A percentile compares a stretch with the other conserved stretches of the same genome.
These are phyloP conservation scores for Panulirus ornatus DNA, from an alignment of 1,140 invertebrate genomes.

Conservation along the genomic window DNA sequence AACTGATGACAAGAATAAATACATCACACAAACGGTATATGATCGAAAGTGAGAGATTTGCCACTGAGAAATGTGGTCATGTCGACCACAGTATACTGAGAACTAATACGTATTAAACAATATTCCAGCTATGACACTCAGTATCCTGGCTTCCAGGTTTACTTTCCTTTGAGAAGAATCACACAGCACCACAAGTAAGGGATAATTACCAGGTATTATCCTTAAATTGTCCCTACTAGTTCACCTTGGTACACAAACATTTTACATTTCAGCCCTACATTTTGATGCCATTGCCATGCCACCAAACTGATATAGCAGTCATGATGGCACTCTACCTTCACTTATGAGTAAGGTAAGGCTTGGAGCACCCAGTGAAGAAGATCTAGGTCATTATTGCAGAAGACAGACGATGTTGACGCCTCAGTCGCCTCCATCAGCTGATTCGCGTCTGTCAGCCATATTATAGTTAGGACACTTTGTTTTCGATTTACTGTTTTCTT, in stretches of 20 bases:
- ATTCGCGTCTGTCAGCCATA: constrained; percentile 41
- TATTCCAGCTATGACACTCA: no score
- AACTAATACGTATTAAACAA: no score
- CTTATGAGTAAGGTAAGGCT: constrained; percentile 48
- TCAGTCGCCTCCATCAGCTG: constrained; percentile 42
- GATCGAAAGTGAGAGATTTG: no score
- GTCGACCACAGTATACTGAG: no score
- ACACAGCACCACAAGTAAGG: background rate
- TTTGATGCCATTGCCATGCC: no score
- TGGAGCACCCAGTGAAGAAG: constrained; percentile 17
- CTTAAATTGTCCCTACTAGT: background rate
- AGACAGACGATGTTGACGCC: background rate
- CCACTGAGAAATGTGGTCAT: no score
- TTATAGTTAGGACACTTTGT: background rate
- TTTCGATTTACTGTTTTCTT: background rate
- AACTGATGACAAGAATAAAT: no score
- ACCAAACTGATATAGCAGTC: no score
- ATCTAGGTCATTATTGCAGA: constrained; percentile 44
- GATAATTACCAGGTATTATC: background rate
- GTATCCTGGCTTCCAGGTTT: no score
- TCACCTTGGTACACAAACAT: background rate
- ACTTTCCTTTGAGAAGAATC: no score
- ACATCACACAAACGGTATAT: no score
- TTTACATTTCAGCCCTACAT: no score
- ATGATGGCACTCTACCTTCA: constrained; percentile 6